A percentile compares a stretch with the other conserved stretches of the same genome.
Evolutionary conservation across 2,797 vertebrate genomes (phyloP).

Genomic region (Lycodopsis pacificus): DNA sequence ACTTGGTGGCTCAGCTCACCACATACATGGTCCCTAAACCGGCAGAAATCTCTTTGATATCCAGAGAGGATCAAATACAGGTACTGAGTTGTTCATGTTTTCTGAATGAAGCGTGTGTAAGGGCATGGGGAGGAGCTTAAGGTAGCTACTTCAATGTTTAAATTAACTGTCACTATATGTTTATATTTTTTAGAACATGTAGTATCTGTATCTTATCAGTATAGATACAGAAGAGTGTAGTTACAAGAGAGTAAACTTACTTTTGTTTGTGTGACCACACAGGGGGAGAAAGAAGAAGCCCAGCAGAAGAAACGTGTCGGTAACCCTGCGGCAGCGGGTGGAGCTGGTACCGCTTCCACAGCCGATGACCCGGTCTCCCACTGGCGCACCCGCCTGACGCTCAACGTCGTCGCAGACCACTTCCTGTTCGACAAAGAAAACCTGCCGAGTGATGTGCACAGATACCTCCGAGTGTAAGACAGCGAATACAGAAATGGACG

Average conservation of each 20-base stretch:
- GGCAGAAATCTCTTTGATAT: conserved; percentile 94
- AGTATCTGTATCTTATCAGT: background rate
- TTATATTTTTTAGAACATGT: background rate
- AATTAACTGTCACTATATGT: background rate
- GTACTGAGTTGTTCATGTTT: conserved; percentile 67
- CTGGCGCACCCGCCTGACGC: conserved; percentile 93
- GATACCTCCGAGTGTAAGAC: conserved; percentile 95
- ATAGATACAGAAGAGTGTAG: background rate
- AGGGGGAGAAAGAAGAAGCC: conserved; percentile 57
- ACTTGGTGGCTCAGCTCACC: conserved; percentile 93
- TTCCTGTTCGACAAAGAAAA: conserved; percentile 93
- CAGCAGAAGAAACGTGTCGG: conserved; percentile 53
- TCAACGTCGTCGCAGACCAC: conserved; percentile 94
- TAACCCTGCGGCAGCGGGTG: conserved; percentile 22
- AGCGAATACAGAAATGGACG: background rate
- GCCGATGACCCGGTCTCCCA: conserved; percentile 88
- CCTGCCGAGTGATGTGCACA: conserved; percentile 94
- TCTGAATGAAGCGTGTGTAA: background rate
- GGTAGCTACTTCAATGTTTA: background rate
- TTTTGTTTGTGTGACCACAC: background rate
- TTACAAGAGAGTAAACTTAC: background rate
- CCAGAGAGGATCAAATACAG: conserved; percentile 87
- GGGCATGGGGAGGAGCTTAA: background rate
- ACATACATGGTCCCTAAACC: conserved; percentile 95
- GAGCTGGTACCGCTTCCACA: conserved; percentile 29